Base-by-base conservation (phyloP, 2,113 vertebrate genomes). In the Oceanodroma tethys region DNA sequence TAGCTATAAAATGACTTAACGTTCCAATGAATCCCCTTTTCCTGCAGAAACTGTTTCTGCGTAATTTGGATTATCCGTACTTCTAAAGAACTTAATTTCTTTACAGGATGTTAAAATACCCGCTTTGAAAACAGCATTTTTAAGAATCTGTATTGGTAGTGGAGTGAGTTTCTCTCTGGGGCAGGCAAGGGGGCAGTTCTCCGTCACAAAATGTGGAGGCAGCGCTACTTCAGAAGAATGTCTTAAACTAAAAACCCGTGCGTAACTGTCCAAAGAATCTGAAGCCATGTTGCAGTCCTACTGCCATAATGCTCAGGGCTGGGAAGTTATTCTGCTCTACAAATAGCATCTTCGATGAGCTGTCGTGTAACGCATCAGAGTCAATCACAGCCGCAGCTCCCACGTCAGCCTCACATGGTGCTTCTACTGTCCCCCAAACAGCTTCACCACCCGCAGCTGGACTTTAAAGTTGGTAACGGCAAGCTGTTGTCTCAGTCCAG, bases 121-220 rank as follows among this genome's bases (percentile, higher is more conserved):
- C 2, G 3, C 78, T 91, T 32, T 34, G 88, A 25, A 90, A 87
- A 42, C 25, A 8, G 43, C 38, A 2, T 56, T 78, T 81, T 60
- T 22, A 53, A 67, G 76, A 45, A 6, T 47, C 16, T 23, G 9
- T 53, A 7, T 27, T 4, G 3, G 52, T 16, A 45, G 73, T 2
- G 42, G 25, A 43, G 16, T 4, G 34, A 43, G 15, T 50, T 87
- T 42, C 34, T 42, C 47, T 9, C 21, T 7, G 6, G 14, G 52
- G 76, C 92, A 52, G 75, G 71, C 6, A 23, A 38, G 36, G 71
- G 82, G 52, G 67, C 68, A 78, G 53, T 22, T 91, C 52, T 59
- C 5, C 1, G 26, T 17, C 81, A 67, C 21, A 4, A 25, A 45
- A 47, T 0, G 0, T 0, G 29, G 40, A 26, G 32, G 58, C 60